A percentile compares a stretch with the other conserved stretches of the same genome.
These are phyloP conservation scores for Leucoraja erinaceus DNA, from an alignment of 2,113 vertebrate species.

Conservation along the genomic window DNA sequence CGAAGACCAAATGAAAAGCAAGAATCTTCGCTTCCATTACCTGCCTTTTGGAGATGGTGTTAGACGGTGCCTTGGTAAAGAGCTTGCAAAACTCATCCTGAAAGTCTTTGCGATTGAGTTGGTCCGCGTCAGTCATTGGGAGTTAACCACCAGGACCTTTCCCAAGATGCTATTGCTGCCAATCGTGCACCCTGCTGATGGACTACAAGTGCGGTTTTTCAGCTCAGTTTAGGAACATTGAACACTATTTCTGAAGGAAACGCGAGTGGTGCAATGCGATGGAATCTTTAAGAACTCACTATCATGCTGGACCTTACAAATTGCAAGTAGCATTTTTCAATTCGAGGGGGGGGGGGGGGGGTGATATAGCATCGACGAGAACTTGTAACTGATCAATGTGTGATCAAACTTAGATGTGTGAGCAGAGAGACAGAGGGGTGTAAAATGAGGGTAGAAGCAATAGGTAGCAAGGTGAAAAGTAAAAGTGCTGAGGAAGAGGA, in stretches of 20 bases:
- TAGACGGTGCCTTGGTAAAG: conserved; percentile 37
- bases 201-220: conserved; percentile 26
- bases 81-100: conserved; percentile 38
- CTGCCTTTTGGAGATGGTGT: conserved; percentile 39
- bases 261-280: background rate
- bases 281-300: background rate
- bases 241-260: background rate
- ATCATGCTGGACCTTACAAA: no score
- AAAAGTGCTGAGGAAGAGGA: no score
- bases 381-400: no score
- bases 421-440: no score
- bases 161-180: conserved; percentile 35
- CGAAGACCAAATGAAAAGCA: background rate
- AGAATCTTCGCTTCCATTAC: conserved; percentile 36
- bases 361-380: background rate
- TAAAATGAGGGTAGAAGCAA: no score
- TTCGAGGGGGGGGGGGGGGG: no score
- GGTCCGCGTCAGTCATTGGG: conserved; percentile 19
- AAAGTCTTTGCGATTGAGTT: conserved; percentile 38
- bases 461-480: no score
- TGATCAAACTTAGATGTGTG: no score
- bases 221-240: background rate
- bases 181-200: conserved; percentile 35
- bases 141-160: conserved; percentile 23
- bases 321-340: background rate